phyloP scores from a whole-genome alignment of 2,888 invertebrate genomes.

The Pegoplata infirma region DNA sequence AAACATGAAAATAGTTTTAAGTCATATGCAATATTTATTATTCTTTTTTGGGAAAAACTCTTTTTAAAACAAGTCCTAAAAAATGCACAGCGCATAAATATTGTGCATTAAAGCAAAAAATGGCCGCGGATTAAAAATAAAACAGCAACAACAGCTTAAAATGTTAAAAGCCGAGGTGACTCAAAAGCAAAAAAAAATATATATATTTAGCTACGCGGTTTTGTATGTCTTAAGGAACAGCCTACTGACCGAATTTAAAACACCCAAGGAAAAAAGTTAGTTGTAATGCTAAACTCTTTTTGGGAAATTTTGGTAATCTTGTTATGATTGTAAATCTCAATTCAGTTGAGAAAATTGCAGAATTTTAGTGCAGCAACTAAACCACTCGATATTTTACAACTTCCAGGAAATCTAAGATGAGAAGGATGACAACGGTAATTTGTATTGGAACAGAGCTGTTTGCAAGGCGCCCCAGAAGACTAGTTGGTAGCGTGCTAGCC shows the following conservation, averaged over 20 bases:
- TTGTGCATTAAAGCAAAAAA: not conserved
- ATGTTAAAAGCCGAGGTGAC: too few relatives aligned
- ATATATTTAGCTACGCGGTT: not conserved
- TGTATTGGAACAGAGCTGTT: too few relatives aligned
- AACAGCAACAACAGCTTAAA: not conserved
- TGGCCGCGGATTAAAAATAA: not conserved
- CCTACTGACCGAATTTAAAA: constrained; percentile 37
- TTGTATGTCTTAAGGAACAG: not conserved
- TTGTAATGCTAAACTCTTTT: not conserved
- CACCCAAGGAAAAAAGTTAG: not conserved
- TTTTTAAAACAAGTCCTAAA: too few relatives aligned
- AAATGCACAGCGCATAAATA: not conserved
- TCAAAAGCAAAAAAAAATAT: not conserved
- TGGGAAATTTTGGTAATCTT: not conserved
- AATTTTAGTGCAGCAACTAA: too few relatives aligned
- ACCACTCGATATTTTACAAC: too few relatives aligned
- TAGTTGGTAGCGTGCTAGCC: too few relatives aligned
- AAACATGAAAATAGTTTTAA: too few relatives aligned
- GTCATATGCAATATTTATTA: too few relatives aligned
- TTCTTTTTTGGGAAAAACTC: too few relatives aligned
- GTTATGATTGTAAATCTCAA: not conserved
- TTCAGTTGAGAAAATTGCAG: not conserved
- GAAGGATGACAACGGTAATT: too few relatives aligned
- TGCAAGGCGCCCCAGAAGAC: too few relatives aligned
- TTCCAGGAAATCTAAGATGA: too few relatives aligned